These are phyloP conservation scores for Elachura formosa DNA, from an alignment of 2,113 vertebrate genomes.

Conservation along the genomic window DNA sequence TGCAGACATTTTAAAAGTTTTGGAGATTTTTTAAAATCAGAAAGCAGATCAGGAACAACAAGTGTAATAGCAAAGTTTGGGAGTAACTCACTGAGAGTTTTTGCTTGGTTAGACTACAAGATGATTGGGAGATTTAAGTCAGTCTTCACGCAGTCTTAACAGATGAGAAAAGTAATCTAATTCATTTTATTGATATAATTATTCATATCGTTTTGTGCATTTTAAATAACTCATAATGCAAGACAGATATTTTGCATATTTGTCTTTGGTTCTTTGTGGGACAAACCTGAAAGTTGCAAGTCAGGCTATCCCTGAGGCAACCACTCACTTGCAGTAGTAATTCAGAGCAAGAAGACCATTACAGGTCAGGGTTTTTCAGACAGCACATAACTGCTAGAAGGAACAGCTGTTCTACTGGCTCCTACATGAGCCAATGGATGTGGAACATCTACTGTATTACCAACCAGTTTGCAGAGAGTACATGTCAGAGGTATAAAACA, in stretches of 20 bases:
- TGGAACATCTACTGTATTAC: accelerated
- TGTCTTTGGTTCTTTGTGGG: not conserved
- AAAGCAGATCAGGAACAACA: not conserved
- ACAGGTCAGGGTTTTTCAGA: not conserved
- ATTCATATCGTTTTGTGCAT: no score
- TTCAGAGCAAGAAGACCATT: not conserved
- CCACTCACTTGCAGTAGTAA: not conserved
- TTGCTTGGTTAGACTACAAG: not conserved
- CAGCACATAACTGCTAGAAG: not conserved
- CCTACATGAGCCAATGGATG: not conserved
- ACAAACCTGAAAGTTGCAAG: not conserved
- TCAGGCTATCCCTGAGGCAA: not conserved
- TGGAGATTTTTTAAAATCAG: not conserved
- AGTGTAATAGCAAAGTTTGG: not conserved
- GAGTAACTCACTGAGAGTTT: not conserved
- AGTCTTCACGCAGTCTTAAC: not conserved
- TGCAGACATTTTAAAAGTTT: not conserved
- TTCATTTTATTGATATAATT: no score
- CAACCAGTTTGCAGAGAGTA: not conserved
- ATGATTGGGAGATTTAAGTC: not conserved
- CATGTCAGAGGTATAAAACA: not conserved
- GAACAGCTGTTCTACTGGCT: not conserved
- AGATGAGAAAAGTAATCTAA: not conserved
- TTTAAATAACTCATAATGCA: no score
- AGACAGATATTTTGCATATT: not conserved